Evolutionary conservation across 2,797 vertebrate genomes (phyloP).

Genomic region (Galago senegalensis): DNA sequence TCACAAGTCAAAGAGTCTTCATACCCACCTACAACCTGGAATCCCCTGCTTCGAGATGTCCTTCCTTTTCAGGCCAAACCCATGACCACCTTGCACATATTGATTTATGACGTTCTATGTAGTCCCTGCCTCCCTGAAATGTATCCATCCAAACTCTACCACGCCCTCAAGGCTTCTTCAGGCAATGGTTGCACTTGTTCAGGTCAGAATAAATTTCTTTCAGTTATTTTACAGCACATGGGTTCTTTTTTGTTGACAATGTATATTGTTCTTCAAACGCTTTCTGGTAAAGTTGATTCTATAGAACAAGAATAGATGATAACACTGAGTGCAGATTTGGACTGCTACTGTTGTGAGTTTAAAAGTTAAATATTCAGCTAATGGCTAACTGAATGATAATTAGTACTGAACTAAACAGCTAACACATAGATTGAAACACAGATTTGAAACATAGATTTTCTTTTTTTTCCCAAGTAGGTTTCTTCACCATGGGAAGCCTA

Average conservation of each 20-base stretch:
- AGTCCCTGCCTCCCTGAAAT: not conserved
- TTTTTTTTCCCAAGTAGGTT: not conserved
- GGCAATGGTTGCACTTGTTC: not conserved
- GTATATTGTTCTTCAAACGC: not conserved
- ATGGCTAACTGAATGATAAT: not conserved
- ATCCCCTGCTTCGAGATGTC: not conserved
- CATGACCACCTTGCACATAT: not conserved
- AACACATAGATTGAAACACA: not conserved
- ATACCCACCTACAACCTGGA: too few species aligned
- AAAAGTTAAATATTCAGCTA: not conserved
- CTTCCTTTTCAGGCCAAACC: not conserved
- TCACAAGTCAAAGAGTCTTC: too few species aligned
- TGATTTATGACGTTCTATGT: not conserved
- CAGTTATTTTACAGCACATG: not conserved
- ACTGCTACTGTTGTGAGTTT: not conserved
- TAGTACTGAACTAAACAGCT: not conserved
- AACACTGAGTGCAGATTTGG: not conserved
- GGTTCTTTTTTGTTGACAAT: not conserved
- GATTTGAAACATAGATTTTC: not conserved
- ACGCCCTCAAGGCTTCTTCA: not conserved
- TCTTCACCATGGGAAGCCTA: not conserved
- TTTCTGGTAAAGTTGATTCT: not conserved
- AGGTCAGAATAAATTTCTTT: not conserved
- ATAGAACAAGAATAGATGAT: not conserved
- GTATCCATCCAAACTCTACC: not conserved